Evolutionary conservation across 1,140 invertebrate species (phyloP).

Genomic region (Orussus abietinus): DNA sequence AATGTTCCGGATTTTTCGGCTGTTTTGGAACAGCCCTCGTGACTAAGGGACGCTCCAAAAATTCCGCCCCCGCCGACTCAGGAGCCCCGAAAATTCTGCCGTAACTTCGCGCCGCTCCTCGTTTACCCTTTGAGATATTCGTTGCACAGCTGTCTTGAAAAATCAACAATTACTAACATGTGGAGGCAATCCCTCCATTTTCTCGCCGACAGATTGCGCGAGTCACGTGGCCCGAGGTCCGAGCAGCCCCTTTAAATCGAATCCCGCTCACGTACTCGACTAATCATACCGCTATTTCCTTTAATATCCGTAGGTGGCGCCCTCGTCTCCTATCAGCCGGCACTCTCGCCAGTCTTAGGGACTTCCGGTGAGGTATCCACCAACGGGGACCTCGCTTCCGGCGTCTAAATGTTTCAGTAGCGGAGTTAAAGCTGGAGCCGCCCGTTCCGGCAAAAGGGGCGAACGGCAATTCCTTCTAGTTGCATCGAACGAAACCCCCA

Average conservation of each 20-base stretch:
- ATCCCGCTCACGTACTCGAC: slow-evolving; percentile 51
- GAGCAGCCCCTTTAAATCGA: slow-evolving; percentile 34
- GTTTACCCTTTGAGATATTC: too few species aligned
- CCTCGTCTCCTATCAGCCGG: slow-evolving; percentile 24
- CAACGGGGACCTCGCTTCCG: slow-evolving; percentile 35
- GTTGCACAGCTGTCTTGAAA: too few species aligned
- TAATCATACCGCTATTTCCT: slow-evolving; percentile 57
- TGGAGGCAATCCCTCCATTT: background rate
- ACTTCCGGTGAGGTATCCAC: slow-evolving; percentile 42
- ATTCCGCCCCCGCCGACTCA: too few species aligned
- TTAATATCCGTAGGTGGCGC: slow-evolving; percentile 52
- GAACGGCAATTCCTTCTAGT: too few species aligned
- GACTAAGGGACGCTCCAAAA: too few species aligned
- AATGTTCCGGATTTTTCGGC: slow-evolving; percentile 26
- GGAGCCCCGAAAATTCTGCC: too few species aligned
- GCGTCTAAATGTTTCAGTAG: slow-evolving; percentile 43
- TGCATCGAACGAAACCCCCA: too few species aligned
- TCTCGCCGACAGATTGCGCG: background rate
- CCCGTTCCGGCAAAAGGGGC: too few species aligned
- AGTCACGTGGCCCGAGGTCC: too few species aligned
- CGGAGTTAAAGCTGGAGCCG: too few species aligned
- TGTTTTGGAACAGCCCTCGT: too few species aligned
- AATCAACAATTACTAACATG: background rate
- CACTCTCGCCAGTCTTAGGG: slow-evolving; percentile 43
- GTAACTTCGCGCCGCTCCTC: too few species aligned